Evolutionary conservation across 2,113 vertebrate genomes (phyloP).

Genomic region (Apodemus sylvaticus): DNA sequence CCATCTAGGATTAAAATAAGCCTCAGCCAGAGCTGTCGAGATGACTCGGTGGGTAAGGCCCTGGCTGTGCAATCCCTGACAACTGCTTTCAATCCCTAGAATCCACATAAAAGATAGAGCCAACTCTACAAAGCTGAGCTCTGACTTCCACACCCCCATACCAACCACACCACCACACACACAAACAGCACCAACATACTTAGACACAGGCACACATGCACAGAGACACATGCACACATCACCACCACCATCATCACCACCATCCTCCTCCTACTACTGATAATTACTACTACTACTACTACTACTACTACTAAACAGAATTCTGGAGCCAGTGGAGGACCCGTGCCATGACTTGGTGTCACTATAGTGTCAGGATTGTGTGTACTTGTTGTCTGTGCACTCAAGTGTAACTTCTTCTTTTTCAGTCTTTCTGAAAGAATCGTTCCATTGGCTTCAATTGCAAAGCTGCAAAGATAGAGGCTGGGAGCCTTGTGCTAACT

Average conservation of each 20-base stretch:
- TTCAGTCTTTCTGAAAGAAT: neutral
- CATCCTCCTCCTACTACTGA: no score
- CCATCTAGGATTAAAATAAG: neutral
- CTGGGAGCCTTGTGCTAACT: neutral
- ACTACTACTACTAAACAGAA: neutral
- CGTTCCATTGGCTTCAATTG: neutral
- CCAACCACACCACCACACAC: neutral
- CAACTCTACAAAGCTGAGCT: neutral
- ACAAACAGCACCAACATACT: neutral
- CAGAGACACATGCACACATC: neutral
- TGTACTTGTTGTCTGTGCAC: neutral
- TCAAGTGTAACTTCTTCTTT: neutral
- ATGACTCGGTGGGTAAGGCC: no score
- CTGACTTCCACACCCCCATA: neutral
- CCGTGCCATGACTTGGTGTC: neutral
- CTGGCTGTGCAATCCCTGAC: no score
- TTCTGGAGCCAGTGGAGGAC: neutral
- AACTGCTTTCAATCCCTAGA: neutral
- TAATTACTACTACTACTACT: neutral
- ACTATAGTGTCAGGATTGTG: neutral
- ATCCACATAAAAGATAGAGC: neutral
- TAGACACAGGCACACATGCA: neutral
- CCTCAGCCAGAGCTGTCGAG: neutral
- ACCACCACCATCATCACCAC: neutral
- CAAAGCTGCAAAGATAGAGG: constrained; percentile 6